phyloP scores from a whole-genome alignment of 92 coral and sea anemone species.

The Blastomussa wellsi region DNA sequence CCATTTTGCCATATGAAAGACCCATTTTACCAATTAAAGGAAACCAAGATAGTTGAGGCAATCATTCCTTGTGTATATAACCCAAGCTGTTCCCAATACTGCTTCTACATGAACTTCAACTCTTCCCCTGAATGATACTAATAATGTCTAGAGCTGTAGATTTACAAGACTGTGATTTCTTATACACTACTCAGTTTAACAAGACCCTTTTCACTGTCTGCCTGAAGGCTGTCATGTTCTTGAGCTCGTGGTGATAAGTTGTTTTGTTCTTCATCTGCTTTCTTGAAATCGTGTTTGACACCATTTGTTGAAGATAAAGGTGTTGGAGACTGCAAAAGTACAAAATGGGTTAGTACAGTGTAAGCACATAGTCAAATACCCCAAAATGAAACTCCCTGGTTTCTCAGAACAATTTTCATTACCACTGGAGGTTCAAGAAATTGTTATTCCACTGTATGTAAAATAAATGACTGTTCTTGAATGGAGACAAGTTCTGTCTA shows the following conservation, averaged over 20 bases:
- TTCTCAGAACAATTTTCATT: too few relatives aligned
- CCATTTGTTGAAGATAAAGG: conserved; percentile 33
- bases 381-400: too few relatives aligned
- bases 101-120: not conserved
- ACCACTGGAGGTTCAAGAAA: too few relatives aligned
- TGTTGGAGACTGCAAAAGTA: conserved; percentile 28
- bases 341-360: not conserved
- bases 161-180: not conserved
- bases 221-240: conserved; percentile 79
- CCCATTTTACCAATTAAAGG: not conserved
- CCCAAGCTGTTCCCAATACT: not conserved
- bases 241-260: conserved; percentile 16
- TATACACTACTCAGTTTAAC: conserved; percentile 93
- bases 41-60: not conserved
- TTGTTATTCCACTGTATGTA: too few relatives aligned
- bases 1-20: not conserved
- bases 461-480: not conserved
- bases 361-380: not conserved
- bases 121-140: not conserved
- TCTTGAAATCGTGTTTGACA: conserved; percentile 26
- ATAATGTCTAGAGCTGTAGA: not conserved
- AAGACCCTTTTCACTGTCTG: conserved; percentile 90
- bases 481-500: not conserved
- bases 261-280: conserved; percentile 39
- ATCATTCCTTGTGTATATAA: not conserved